Percentiles rank a stretch among this genome's conserved stretches.
Evolutionary conservation across 2,888 invertebrate species (phyloP).

Genomic region (Atherix ibis): DNA sequence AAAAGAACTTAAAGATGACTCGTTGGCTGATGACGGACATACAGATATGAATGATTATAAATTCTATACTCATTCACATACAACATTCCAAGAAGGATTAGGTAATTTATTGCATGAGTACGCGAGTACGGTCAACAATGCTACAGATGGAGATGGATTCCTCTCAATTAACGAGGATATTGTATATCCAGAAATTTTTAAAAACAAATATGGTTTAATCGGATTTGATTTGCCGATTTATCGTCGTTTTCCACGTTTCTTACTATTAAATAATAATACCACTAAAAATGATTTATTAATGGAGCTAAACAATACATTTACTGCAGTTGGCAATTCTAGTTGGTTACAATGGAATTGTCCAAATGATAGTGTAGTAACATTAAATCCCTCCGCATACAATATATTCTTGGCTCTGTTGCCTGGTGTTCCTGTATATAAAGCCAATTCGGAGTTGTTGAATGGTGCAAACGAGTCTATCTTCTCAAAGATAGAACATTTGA

Average conservation of each 20-base stretch:
- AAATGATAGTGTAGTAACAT: slow-evolving; percentile 14
- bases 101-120: slow-evolving; percentile 45
- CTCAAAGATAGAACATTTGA: slow-evolving; percentile 28
- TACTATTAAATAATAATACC: slow-evolving; percentile 12
- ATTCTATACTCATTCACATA: slow-evolving; percentile 47
- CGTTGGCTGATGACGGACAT: slow-evolving; percentile 30
- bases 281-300: slow-evolving; percentile 17
- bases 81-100: slow-evolving; percentile 45
- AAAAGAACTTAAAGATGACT: slow-evolving; percentile 36
- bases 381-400: slow-evolving; percentile 34
- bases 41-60: slow-evolving; percentile 42
- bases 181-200: slow-evolving; percentile 22
- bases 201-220: slow-evolving; percentile 15
- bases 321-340: slow-evolving; percentile 17
- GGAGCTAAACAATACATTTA: slow-evolving; percentile 18
- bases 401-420: slow-evolving; percentile 62
- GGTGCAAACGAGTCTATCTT: slow-evolving; percentile 16
- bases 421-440: slow-evolving; percentile 51
- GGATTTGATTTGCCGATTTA: slow-evolving; percentile 28
- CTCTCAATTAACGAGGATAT: slow-evolving; percentile 28
- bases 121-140: slow-evolving; percentile 42
- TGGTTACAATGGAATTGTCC: slow-evolving; percentile 32
- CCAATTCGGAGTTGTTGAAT: slow-evolving; percentile 16
- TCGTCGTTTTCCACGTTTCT: slow-evolving; percentile 21
- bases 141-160: slow-evolving; percentile 35